Conservation (phyloP, 2,113 vertebrate genomes). For the Seriola quinqueradiata region DNA sequence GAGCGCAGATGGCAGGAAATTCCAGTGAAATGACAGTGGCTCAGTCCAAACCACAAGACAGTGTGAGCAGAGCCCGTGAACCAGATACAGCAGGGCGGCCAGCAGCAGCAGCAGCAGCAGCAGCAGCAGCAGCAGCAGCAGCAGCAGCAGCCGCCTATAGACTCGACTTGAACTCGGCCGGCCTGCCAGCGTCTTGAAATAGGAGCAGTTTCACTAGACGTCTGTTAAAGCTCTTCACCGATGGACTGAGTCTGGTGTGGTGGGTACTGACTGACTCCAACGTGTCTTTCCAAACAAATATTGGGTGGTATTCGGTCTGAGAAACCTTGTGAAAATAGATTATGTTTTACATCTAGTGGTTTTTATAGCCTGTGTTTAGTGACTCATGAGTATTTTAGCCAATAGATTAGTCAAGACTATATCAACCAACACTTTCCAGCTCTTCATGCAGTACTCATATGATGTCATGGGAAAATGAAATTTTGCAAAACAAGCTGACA, state of each 20-base stretch:
- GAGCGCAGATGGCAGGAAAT: conserved; percentile 80
- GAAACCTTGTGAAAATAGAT: conserved; percentile 52
- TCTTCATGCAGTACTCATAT: conserved; percentile 15
- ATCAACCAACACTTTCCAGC: conserved; percentile 53
- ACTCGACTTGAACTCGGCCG: conserved; percentile 17
- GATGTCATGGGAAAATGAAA: conserved; percentile 46
- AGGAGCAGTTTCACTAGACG: conserved; percentile 49
- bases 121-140: conserved; percentile 27
- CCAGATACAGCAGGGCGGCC: conserved; percentile 44
- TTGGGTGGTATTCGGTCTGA: conserved; percentile 55
- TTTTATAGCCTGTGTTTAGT: conserved; percentile 22
- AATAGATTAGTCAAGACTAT: conserved; percentile 36
- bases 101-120: conserved; percentile 5
- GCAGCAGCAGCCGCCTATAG: conserved; percentile 22
- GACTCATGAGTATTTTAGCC: conserved; percentile 44
- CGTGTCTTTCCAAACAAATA: conserved; percentile 54
- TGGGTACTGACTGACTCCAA: conserved; percentile 44
- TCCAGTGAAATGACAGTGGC: conserved; percentile 78
- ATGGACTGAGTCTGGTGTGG: conserved; percentile 40
- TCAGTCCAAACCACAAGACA: conserved; percentile 78
- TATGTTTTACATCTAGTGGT: conserved; percentile 47
- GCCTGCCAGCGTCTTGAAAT: conserved; percentile 66
- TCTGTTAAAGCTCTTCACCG: conserved; percentile 65
- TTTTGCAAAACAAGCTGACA: conserved; percentile 7
- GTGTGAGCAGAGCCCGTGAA: conserved; percentile 59